A percentile compares a stretch with the other conserved stretches of the same genome.
Evolutionary conservation across 2,113 vertebrate genomes (phyloP).

Genomic region (Mus musculus): DNA sequence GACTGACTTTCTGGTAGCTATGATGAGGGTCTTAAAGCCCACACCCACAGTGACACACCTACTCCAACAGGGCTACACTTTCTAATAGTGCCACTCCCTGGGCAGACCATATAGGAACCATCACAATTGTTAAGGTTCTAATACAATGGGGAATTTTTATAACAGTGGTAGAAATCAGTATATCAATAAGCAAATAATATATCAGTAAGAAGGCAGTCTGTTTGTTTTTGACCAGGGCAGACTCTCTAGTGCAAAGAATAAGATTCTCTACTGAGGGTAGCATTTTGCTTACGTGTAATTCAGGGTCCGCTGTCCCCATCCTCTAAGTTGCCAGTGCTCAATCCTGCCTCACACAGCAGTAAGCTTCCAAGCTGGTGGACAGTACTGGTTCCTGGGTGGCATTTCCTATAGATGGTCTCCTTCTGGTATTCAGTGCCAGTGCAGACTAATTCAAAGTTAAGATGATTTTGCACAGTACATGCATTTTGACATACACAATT

Average conservation of each 20-base stretch:
- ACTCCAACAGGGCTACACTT: no score
- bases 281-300: not conserved
- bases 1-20: no score
- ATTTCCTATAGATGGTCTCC: not conserved
- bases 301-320: not conserved
- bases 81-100: no score
- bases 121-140: not conserved
- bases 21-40: no score
- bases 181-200: not conserved
- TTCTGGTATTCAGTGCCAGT: not conserved
- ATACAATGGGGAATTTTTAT: not conserved
- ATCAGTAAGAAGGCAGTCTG: not conserved
- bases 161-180: not conserved
- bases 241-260: not conserved
- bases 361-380: not conserved
- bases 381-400: not conserved
- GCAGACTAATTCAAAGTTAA: not conserved
- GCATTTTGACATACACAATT: not conserved
- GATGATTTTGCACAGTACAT: not conserved
- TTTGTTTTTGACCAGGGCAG: not conserved
- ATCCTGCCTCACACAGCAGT: not conserved
- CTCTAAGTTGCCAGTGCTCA: not conserved
- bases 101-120: no score
- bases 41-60: no score
- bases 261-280: not conserved